Evolutionary conservation across 2,888 invertebrate species (phyloP).

Genomic region (Polydrusus pterygomalis): DNA sequence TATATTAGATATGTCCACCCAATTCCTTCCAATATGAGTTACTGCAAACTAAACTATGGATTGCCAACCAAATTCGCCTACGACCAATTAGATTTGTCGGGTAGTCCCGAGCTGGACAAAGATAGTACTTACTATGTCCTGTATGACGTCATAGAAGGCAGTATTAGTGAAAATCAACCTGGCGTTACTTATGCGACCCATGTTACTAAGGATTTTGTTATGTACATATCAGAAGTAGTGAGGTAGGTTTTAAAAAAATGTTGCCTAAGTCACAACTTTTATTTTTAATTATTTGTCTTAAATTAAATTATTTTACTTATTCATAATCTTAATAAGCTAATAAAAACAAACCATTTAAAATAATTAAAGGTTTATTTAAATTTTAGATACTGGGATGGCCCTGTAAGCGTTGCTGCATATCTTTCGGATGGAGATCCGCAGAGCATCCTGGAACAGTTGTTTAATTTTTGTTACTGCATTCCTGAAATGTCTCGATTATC

Average conservation of each 20-base stretch:
- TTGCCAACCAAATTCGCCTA: slow-evolving; percentile 75
- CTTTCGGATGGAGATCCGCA: slow-evolving; percentile 79
- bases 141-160: slow-evolving; percentile 76
- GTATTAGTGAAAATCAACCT: slow-evolving; percentile 71
- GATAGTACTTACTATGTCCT: slow-evolving; percentile 78
- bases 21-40: slow-evolving; percentile 72
- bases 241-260: slow-evolving; percentile 61
- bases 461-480: slow-evolving; percentile 80
- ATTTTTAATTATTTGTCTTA: no score
- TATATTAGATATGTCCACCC: slow-evolving; percentile 53
- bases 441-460: slow-evolving; percentile 76
- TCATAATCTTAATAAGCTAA: no score
- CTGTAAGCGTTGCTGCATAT: slow-evolving; percentile 81
- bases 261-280: no score
- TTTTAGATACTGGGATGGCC: slow-evolving; percentile 79
- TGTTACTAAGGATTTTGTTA: slow-evolving; percentile 82
- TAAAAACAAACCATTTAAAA: no score
- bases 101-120: slow-evolving; percentile 77
- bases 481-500: slow-evolving; percentile 81
- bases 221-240: slow-evolving; percentile 80
- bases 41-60: slow-evolving; percentile 78
- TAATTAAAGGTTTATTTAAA: no score
- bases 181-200: slow-evolving; percentile 84
- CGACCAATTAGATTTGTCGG: slow-evolving; percentile 72
- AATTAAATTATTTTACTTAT: no score